Evolutionary conservation across 2,797 vertebrate genomes (phyloP).

Genomic region (Brachyrhaphis roseni): DNA sequence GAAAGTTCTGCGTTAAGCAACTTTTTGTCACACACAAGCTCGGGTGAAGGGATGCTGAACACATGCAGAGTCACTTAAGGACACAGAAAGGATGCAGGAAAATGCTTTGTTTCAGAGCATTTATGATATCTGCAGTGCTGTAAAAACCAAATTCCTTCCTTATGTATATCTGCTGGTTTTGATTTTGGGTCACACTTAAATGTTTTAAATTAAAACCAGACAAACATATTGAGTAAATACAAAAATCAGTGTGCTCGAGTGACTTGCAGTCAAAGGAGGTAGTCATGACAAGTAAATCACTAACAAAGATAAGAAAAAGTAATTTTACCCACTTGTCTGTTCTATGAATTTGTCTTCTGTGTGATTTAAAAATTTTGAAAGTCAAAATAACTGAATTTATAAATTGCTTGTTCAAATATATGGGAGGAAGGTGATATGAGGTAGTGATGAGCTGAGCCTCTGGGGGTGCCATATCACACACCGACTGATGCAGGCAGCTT

Average conservation of each 20-base stretch:
- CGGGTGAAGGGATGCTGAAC: slow-evolving; percentile 27
- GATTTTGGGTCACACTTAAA: background rate
- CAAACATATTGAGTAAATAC: background rate
- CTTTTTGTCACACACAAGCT: slow-evolving; percentile 41
- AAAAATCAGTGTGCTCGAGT: background rate
- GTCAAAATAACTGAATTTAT: background rate
- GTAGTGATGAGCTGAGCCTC: background rate
- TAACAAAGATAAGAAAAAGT: background rate
- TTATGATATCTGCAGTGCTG: background rate
- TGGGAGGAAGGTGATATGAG: background rate
- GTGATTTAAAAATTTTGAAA: background rate
- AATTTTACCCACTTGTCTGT: background rate
- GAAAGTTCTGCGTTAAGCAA: slow-evolving; percentile 61
- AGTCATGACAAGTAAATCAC: background rate
- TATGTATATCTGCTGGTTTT: background rate
- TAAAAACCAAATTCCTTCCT: background rate
- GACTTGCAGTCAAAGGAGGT: background rate
- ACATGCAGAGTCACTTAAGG: slow-evolving; percentile 32
- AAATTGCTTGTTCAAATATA: background rate
- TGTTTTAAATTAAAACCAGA: background rate
- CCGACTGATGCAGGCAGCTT: background rate
- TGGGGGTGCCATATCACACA: background rate
- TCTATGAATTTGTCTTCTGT: background rate
- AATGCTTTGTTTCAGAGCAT: background rate
- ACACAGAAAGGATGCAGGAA: slow-evolving; percentile 20